Conservation (phyloP, 92 coral and sea anemone species). For the Bergia sp. region DNA sequence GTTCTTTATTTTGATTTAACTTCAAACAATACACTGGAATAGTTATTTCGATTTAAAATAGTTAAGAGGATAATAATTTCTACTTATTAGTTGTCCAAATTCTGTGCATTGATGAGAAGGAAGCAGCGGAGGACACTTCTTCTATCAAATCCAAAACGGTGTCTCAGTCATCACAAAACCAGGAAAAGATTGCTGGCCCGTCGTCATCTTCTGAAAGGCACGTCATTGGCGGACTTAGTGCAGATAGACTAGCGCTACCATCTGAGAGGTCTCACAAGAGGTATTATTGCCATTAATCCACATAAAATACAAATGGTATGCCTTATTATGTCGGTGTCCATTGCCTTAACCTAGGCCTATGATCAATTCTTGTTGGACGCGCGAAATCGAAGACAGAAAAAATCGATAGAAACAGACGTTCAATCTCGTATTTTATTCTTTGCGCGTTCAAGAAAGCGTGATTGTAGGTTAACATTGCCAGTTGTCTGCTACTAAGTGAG, state of each 20-base stretch:
- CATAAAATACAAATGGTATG: neutral
- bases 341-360: neutral
- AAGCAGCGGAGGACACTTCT: slow-evolving; percentile 8
- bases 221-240: neutral
- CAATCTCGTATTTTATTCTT: too few species aligned
- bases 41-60: neutral
- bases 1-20: too few species aligned
- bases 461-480: neutral
- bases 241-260: neutral
- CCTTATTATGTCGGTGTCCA: neutral
- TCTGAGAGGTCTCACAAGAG: slow-evolving; percentile 2
- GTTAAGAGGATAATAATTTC: neutral
- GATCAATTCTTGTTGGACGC: too few species aligned
- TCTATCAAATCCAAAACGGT: neutral
- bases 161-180: neutral
- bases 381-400: too few species aligned
- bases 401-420: too few species aligned
- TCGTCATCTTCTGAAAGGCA: neutral
- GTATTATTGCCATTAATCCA: neutral
- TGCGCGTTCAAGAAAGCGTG: too few species aligned
- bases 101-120: neutral
- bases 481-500: neutral
- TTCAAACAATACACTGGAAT: neutral
- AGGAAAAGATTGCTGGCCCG: neutral
- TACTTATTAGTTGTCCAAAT: slow-evolving; percentile 11